These are phyloP conservation scores for Nemotelus pantherinus DNA, from an alignment of 2,888 invertebrate species.

Conservation along the genomic window DNA sequence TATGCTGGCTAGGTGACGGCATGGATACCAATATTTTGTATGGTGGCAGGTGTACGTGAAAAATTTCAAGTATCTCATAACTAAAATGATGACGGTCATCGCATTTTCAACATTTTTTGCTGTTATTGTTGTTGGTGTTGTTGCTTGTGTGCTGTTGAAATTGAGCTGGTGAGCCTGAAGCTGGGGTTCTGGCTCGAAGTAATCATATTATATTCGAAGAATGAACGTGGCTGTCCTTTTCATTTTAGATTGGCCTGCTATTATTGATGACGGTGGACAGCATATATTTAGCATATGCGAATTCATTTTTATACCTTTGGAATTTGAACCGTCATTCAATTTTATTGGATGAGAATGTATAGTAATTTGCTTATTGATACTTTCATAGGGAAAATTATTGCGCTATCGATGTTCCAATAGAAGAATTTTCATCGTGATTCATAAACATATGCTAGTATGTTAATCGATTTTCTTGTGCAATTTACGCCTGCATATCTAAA, in stretches of 20 bases:
- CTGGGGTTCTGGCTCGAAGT: not conserved
- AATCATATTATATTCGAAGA: constrained; percentile 9
- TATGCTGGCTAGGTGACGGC: not conserved
- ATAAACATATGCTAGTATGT: too few relatives aligned
- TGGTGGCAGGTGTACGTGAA: constrained; percentile 41
- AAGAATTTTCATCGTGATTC: too few relatives aligned
- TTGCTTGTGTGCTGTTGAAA: not conserved
- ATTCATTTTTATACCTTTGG: not conserved
- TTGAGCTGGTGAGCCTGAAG: not conserved
- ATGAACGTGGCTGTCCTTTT: constrained; percentile 20
- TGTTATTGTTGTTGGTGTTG: constrained; percentile 13
- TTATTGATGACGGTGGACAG: constrained; percentile 33
- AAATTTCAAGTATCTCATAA: constrained; percentile 44
- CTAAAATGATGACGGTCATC: constrained; percentile 43
- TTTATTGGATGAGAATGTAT: constrained; percentile 13
- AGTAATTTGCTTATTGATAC: too few relatives aligned
- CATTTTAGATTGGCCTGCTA: not conserved
- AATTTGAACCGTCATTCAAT: not conserved
- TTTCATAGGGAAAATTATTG: not conserved
- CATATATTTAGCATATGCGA: constrained; percentile 13
- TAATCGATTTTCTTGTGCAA: too few relatives aligned
- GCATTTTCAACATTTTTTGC: constrained; percentile 31
- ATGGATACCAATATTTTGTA: not conserved
- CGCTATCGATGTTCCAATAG: not conserved
- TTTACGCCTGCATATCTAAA: too few relatives aligned